phyloP scores from a whole-genome alignment of 2,888 invertebrate genomes.

The Amphipoea oculea region DNA sequence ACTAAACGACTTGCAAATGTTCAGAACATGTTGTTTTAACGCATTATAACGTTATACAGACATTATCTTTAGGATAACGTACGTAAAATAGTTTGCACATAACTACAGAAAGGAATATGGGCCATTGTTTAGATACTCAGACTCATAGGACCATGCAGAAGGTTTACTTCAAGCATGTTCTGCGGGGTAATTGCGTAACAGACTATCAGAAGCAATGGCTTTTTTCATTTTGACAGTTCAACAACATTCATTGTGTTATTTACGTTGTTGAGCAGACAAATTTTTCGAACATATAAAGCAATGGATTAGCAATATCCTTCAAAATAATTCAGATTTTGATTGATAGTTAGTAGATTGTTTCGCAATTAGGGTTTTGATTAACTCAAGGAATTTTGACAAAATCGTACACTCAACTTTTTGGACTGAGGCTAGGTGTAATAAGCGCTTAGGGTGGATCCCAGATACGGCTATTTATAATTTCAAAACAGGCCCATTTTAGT shows the following conservation, averaged over 20 bases:
- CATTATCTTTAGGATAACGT: slow-evolving; percentile 35
- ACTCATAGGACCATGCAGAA: slow-evolving; percentile 18
- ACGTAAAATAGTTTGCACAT: slow-evolving; percentile 50
- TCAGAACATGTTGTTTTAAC: slow-evolving; percentile 28
- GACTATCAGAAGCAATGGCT: too few relatives aligned
- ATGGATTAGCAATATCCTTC: too few relatives aligned
- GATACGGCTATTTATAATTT: background rate
- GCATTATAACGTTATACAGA: slow-evolving; percentile 19
- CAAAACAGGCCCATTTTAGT: background rate
- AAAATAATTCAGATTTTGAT: too few relatives aligned
- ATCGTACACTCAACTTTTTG: too few relatives aligned
- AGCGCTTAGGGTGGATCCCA: background rate
- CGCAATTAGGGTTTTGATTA: too few relatives aligned
- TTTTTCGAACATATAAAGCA: too few relatives aligned
- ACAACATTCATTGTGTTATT: too few relatives aligned
- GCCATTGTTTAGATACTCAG: slow-evolving; percentile 18
- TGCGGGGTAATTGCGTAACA: too few relatives aligned
- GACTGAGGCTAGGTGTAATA: background rate
- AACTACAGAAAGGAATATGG: slow-evolving; percentile 46
- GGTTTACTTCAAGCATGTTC: background rate
- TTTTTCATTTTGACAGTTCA: too few relatives aligned
- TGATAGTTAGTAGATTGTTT: too few relatives aligned
- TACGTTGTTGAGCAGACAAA: too few relatives aligned
- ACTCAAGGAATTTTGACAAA: too few relatives aligned
- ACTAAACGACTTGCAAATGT: slow-evolving; percentile 33